Evolutionary conservation across 2,797 vertebrate species (phyloP).

Genomic region (Chelonia mydas): DNA sequence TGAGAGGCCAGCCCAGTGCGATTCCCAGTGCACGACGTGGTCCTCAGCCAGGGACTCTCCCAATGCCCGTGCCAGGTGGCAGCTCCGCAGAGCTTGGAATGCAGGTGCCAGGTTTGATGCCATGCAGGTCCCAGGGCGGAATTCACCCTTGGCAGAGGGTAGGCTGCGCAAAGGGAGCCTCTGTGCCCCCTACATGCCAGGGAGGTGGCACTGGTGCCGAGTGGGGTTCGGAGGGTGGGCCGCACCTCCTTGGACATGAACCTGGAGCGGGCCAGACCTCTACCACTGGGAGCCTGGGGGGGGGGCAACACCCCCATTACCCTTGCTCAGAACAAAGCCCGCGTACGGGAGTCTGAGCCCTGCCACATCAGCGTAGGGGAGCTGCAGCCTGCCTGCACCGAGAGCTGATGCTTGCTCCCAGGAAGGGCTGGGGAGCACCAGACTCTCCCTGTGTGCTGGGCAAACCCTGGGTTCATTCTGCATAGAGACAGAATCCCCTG

Average conservation of each 20-base stretch:
- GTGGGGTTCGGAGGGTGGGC: no score
- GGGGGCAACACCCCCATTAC: no score
- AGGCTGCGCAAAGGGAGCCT: not conserved
- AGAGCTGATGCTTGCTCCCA: not conserved
- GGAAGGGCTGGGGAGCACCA: not conserved
- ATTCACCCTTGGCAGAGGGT: not conserved
- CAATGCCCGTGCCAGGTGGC: not conserved
- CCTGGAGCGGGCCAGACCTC: no score
- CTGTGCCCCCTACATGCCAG: not conserved
- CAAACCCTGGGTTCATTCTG: not conserved
- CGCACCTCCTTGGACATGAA: no score
- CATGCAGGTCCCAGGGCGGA: not conserved
- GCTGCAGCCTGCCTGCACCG: not conserved
- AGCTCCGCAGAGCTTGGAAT: not conserved
- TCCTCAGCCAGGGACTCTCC: not conserved
- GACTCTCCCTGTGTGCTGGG: not conserved
- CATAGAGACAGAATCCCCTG: not conserved
- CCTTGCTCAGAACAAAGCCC: not conserved
- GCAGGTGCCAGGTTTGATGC: not conserved
- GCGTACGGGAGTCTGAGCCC: not conserved
- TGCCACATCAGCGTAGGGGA: not conserved
- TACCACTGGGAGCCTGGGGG: no score
- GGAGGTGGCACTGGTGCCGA: not conserved
- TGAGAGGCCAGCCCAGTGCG: not conserved
- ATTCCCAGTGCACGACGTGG: not conserved